Conservation (phyloP, 1,140 invertebrate species). For the Venustaconcha ellipsiformis region DNA sequence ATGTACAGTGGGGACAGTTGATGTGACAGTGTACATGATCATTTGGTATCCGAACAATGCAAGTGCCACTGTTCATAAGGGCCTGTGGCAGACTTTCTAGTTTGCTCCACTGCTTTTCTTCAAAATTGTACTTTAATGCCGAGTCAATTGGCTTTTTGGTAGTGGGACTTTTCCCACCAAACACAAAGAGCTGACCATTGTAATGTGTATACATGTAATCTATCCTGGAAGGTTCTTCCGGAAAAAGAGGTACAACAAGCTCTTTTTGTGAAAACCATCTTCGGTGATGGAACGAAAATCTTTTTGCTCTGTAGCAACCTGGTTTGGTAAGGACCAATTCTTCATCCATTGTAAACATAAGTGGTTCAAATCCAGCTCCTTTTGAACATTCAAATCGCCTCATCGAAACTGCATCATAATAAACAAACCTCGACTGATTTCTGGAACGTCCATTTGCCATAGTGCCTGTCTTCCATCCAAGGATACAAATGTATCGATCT, state of each 20-base stretch:
- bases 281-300: conserved; percentile 36
- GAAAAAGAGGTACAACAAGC: conserved; percentile 30
- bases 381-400: conserved; percentile 34
- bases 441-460: conserved; percentile 19
- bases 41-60: conserved; percentile 41
- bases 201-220: conserved; percentile 36
- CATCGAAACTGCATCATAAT: conserved; percentile 17
- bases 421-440: conserved; percentile 28
- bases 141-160: conserved; percentile 26
- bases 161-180: conserved; percentile 44
- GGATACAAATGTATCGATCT: conserved; percentile 42
- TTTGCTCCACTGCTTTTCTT: conserved; percentile 36
- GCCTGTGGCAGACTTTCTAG: conserved; percentile 44
- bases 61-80: conserved; percentile 37
- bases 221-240: conserved; percentile 28
- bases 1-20: conserved; percentile 55
- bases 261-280: conserved; percentile 32
- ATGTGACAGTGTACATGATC: conserved; percentile 46
- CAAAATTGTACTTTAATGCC: conserved; percentile 40
- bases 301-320: conserved; percentile 37
- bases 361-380: conserved; percentile 32
- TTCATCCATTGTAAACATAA: conserved; percentile 38
- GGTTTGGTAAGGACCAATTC: conserved; percentile 40
- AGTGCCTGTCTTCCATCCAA: conserved; percentile 40
- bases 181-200: conserved; percentile 45